Percentiles rank a stretch among this genome's conserved stretches.
Conservation (phyloP, 2,888 invertebrate species). For the Crocallis elinguaria region DNA sequence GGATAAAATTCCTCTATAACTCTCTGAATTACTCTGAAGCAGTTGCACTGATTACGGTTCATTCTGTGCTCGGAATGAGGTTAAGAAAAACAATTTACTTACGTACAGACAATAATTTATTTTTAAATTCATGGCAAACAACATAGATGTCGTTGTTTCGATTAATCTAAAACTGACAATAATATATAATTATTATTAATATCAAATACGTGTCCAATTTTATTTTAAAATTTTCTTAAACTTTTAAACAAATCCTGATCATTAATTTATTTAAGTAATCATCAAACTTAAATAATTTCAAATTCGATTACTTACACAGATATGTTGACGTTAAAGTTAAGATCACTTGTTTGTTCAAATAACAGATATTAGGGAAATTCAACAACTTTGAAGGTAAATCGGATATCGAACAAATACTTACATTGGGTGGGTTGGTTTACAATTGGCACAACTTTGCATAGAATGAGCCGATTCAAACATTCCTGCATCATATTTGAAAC, state of each 20-base stretch:
- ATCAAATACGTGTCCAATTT: too few relatives aligned
- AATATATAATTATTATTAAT: too few relatives aligned
- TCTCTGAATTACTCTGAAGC: slow-evolving; percentile 17
- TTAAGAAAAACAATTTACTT: slow-evolving; percentile 22
- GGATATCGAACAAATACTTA: neutral
- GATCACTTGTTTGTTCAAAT: neutral
- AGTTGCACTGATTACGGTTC: slow-evolving; percentile 23
- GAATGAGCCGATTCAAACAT: slow-evolving; percentile 46
- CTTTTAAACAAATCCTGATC: too few relatives aligned
- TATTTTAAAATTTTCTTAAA: too few relatives aligned
- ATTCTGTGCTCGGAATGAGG: slow-evolving; percentile 2
- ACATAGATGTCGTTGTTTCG: slow-evolving; percentile 53
- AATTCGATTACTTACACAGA: too few relatives aligned
- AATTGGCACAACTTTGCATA: slow-evolving; percentile 40
- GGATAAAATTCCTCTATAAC: slow-evolving; percentile 18
- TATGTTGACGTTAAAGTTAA: too few relatives aligned
- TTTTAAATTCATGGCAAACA: slow-evolving; percentile 72
- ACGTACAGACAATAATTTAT: slow-evolving; percentile 60
- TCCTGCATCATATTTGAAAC: slow-evolving; percentile 34
- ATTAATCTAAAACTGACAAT: slow-evolving; percentile 49
- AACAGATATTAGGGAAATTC: neutral
- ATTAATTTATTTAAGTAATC: too few relatives aligned
- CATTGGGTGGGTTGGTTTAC: neutral
- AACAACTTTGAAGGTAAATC: neutral
- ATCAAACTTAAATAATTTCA: too few relatives aligned